A percentile compares a stretch with the other conserved stretches of the same genome.
These are phyloP conservation scores for Notothenia coriiceps DNA, from an alignment of 2,113 vertebrate genomes.

Conservation along the genomic window DNA sequence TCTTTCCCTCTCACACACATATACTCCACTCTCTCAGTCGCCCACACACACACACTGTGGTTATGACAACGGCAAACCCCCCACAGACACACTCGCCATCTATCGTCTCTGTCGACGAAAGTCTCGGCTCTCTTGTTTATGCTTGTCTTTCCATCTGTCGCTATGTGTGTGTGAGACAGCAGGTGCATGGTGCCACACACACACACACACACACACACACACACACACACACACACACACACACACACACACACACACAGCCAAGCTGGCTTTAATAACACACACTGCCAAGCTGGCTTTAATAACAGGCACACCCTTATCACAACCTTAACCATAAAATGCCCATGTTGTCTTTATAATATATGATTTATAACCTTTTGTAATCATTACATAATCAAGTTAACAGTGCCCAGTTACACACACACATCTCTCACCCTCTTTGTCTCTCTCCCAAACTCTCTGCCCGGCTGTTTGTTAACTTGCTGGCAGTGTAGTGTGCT, in stretches of 20 bases:
- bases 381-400: conserved; percentile 44
- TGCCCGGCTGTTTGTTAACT: conserved; percentile 61
- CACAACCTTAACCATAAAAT: not conserved
- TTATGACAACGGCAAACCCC: conserved; percentile 49
- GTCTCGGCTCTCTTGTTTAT: conserved; percentile 62
- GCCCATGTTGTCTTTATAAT: conserved; percentile 4
- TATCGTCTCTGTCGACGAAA: conserved; percentile 46
- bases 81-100: conserved; percentile 37
- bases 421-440: conserved; percentile 36
- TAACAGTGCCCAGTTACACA: conserved; percentile 13
- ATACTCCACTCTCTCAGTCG: conserved; percentile 33
- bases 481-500: conserved; percentile 57
- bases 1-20: conserved; percentile 29
- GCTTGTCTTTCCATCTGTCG: conserved; percentile 59
- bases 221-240: not conserved
- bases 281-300: not conserved
- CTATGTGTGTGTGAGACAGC: conserved; percentile 32
- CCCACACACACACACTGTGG: conserved; percentile 56
- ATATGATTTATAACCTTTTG: conserved; percentile 34
- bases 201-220: not conserved
- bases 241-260: too few species aligned
- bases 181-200: conserved; percentile 35
- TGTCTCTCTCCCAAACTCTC: conserved; percentile 33
- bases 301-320: not conserved
- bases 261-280: not conserved